A percentile compares a stretch with the other conserved stretches of the same genome.
phyloP scores from a whole-genome alignment of 2,113 vertebrate species.

The Chamaea fasciata region DNA sequence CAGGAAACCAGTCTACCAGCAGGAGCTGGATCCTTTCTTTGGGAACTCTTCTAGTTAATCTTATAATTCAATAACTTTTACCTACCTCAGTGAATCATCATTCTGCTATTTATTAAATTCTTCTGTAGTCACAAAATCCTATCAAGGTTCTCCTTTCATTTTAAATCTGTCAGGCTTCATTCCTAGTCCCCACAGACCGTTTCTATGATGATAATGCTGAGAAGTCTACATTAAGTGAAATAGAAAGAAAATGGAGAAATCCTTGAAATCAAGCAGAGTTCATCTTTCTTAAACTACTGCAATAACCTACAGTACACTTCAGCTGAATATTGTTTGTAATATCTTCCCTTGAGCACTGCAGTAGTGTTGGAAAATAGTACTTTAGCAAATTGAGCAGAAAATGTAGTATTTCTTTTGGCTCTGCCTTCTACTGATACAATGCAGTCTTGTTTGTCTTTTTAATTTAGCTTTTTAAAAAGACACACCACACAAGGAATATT shows the following conservation, averaged over 20 bases:
- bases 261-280: constrained; percentile 45
- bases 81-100: background rate
- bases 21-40: background rate
- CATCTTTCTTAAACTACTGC: constrained; percentile 15
- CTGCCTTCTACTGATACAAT: background rate
- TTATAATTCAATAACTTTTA: constrained; percentile 8
- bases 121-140: constrained; percentile 26
- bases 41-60: background rate
- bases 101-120: constrained; percentile 19
- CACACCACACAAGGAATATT: background rate
- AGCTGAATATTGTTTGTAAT: constrained; percentile 22
- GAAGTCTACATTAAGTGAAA: constrained; percentile 1
- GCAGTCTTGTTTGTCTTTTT: background rate
- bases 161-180: constrained; percentile 7
- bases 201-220: constrained; percentile 15
- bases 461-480: background rate
- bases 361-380: background rate
- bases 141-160: constrained; percentile 7
- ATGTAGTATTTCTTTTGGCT: background rate
- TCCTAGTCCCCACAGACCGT: background rate
- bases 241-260: constrained; percentile 41
- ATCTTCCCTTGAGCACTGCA: constrained; percentile 8
- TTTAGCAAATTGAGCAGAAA: constrained; percentile 33
- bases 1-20: background rate
- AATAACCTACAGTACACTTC: constrained; percentile 34